Percentiles rank a stretch among this genome's conserved stretches.
Evolutionary conservation across 1,140 invertebrate genomes (phyloP).

Genomic region (Cardiocondyla obscurior): DNA sequence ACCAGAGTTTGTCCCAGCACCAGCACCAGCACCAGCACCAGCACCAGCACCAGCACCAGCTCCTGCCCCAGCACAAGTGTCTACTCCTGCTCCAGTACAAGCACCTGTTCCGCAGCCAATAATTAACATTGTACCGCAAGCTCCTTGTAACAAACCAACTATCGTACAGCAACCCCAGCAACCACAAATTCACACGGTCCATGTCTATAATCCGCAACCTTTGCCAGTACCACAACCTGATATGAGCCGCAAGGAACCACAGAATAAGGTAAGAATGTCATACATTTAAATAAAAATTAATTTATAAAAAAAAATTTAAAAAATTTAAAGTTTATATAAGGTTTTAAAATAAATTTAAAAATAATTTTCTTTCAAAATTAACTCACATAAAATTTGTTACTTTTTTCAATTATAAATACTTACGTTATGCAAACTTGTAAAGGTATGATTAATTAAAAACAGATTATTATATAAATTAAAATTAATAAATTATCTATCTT

Average conservation of each 20-base stretch:
- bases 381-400: background rate
- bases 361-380: background rate
- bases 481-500: background rate
- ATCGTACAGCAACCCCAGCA: background rate
- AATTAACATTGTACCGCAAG: background rate
- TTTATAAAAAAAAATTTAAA: background rate
- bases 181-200: background rate
- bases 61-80: background rate
- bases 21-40: background rate
- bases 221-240: background rate
- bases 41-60: background rate
- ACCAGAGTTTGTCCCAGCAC: background rate
- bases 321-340: background rate
- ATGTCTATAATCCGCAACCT: conserved; percentile 14
- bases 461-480: conserved; percentile 9
- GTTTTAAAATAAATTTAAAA: background rate
- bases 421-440: background rate
- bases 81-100: background rate
- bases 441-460: background rate
- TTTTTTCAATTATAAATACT: background rate
- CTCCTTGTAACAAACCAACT: background rate
- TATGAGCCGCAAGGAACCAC: no score
- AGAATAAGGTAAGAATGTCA: no score
- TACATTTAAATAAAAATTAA: background rate
- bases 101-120: background rate